Evolutionary conservation across 2,797 vertebrate species (phyloP).

Genomic region (Lepus townsendii): DNA sequence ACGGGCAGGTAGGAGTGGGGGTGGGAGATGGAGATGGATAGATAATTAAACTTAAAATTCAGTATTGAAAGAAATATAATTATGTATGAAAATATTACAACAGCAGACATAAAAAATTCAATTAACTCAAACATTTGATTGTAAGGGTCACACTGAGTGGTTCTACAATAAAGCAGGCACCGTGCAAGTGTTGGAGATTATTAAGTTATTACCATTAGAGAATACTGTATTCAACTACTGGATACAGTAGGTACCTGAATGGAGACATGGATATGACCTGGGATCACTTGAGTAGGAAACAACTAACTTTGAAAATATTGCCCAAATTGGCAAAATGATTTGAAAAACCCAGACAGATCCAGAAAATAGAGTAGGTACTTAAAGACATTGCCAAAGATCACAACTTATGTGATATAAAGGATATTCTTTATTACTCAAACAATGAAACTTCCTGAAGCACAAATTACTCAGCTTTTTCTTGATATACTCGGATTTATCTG

Average conservation of each 20-base stretch:
- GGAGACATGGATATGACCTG: neutral
- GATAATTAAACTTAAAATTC: neutral
- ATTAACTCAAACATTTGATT: neutral
- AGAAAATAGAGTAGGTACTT: neutral
- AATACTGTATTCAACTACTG: neutral
- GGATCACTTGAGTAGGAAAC: neutral
- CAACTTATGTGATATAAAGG: neutral
- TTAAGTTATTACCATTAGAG: neutral
- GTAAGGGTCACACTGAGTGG: neutral
- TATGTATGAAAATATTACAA: neutral
- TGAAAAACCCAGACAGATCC: neutral
- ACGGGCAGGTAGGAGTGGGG: neutral
- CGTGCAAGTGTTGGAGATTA: neutral
- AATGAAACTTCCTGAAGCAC: neutral
- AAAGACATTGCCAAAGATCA: neutral
- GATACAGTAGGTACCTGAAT: neutral
- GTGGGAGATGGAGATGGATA: neutral
- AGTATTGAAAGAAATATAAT: neutral
- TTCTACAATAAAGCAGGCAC: neutral
- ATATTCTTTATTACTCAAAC: neutral
- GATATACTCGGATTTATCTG: neutral
- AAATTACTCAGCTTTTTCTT: neutral
- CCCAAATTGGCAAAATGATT: neutral
- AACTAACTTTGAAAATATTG: neutral
- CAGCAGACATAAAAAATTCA: neutral